Conservation (phyloP, 2,797 vertebrate genomes). For the Melanogrammus aeglefinus region DNA sequence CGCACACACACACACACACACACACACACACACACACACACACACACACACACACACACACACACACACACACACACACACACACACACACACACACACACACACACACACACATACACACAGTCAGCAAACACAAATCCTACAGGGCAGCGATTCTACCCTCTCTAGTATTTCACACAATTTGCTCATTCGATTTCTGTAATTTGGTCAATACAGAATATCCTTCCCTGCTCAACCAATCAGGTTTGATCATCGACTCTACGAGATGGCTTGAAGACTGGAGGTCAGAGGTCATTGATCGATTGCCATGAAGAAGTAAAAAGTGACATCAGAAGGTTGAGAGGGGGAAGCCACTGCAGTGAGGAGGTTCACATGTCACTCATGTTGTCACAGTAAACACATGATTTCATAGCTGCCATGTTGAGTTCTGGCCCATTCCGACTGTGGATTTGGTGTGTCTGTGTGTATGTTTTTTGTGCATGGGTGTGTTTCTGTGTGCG, state of each 20-base stretch:
- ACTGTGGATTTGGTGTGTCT: constrained; percentile 1
- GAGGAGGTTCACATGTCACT: not conserved
- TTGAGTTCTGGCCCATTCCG: constrained; percentile 30
- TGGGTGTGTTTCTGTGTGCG: constrained; percentile 7
- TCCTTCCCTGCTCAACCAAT: not conserved
- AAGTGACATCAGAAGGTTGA: not conserved
- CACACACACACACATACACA: no score
- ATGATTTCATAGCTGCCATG: constrained; percentile 42
- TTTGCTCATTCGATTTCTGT: not conserved
- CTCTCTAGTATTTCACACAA: not conserved
- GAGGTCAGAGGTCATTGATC: not conserved
- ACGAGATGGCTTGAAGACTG: no score
- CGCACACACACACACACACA: no score
- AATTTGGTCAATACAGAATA: not conserved
- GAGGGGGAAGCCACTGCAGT: not conserved
- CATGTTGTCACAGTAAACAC: not conserved
- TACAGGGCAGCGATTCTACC: not conserved
- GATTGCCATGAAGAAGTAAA: not conserved
- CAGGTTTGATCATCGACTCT: not conserved
- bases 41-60: no score
- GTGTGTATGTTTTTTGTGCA: not conserved
- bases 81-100: no score
- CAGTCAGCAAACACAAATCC: not conserved
- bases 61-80: no score
- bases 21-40: constrained; percentile 6